Evolutionary conservation across 2,113 vertebrate genomes (phyloP), one percentile per base, ranked within the genome.

Genomic region (Silurus meridionalis): DNA sequence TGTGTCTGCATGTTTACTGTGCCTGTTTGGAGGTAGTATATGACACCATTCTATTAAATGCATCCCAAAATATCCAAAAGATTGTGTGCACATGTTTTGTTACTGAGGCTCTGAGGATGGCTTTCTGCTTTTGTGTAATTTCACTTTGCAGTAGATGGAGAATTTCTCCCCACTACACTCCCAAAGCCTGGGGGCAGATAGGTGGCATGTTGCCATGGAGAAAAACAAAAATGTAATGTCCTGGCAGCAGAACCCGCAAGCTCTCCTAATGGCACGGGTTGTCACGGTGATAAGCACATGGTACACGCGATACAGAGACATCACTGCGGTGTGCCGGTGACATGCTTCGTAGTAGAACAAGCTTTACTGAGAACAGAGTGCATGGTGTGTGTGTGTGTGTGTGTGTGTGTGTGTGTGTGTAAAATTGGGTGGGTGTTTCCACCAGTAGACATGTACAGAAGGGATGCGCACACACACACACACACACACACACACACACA

Each of bases 121-220:
- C 57, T 86, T 89, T 71, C 61, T 48, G 72, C 67, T 79, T 63
- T 85, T 15, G 88, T 86, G 72, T 11, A n/a, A 74, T 80, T 85
- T 55, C 82, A 52, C 75, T 21, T 23, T 50, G 60, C 80, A 81
- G 80, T 82, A 87, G 82, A 86, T 84, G 83, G 57, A 84, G 84
- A 72, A 83, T 83, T 79, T 78, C 64, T 13, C 50, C 57, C 88
- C 80, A 86, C 91, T 83, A 87, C 71, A 79, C 91, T 80, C 61
- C 64, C 23, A 85, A 90, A 91, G 85, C 83, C 81, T 83, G 83
- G 66, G 80, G 63, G 87, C 85, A 85, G 88, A 89, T 71, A 90
- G 72, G 67, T 86, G 74, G 83, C 60, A 80, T 21, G 89, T 88
- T 91, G 86, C 86, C 82, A 86, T 86, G 83, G 89, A 88, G 83